Conservation (phyloP, 2,888 invertebrate species). For the Morpho achilles region DNA sequence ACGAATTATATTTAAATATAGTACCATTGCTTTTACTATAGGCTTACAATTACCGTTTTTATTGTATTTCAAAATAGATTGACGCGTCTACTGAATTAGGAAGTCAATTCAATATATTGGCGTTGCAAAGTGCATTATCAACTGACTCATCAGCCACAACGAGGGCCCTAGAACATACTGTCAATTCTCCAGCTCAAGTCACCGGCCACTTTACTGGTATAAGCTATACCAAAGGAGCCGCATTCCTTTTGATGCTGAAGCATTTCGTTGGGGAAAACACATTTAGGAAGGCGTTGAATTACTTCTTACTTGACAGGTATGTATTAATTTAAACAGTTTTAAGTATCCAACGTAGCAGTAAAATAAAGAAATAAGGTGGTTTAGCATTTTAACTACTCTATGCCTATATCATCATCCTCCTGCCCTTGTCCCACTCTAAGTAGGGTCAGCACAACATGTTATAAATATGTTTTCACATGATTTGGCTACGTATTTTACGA, state of each 20-base stretch:
- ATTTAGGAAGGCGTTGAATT: conserved; percentile 76
- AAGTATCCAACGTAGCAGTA: neutral
- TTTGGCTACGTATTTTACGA: too few relatives aligned
- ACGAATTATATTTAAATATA: too few relatives aligned
- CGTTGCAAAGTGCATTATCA: conserved; percentile 81
- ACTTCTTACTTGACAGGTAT: conserved; percentile 34
- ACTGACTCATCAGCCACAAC: conserved; percentile 52
- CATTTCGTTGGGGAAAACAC: conserved; percentile 75
- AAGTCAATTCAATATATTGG: conserved; percentile 85
- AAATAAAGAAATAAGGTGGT: too few relatives aligned
- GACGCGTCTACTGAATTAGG: conserved; percentile 75
- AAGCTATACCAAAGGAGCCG: conserved; percentile 83
- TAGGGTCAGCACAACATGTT: too few relatives aligned
- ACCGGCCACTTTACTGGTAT: conserved; percentile 82
- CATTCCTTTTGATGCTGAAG: conserved; percentile 83
- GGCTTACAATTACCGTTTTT: neutral
- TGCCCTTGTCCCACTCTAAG: too few relatives aligned
- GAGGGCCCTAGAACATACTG: conserved; percentile 80
- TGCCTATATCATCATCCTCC: too few relatives aligned
- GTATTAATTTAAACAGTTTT: conserved; percentile 1
- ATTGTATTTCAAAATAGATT: conserved; percentile 38
- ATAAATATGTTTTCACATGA: too few relatives aligned
- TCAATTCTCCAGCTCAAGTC: conserved; percentile 80
- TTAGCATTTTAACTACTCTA: too few relatives aligned
- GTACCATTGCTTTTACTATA: too few relatives aligned